Evolutionary conservation across 2,888 invertebrate species (phyloP).

Genomic region (Trypoxylon attenuatum): DNA sequence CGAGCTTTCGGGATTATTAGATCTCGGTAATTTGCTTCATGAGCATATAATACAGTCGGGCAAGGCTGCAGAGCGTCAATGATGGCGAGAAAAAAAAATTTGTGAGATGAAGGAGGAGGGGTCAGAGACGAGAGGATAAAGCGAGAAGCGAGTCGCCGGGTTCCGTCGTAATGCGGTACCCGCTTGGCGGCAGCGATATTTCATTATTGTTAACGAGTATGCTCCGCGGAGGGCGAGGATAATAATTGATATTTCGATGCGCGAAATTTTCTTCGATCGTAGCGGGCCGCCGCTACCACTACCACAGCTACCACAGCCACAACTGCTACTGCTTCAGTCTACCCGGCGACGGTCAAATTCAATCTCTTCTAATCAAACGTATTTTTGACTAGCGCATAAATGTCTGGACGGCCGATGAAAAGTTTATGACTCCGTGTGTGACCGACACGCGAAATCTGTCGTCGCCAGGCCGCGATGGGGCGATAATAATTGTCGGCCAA

Average conservation of each 20-base stretch:
- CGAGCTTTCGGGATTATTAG: slow-evolving; percentile 30
- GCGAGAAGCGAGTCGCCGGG: slow-evolving; percentile 9
- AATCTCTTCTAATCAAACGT: slow-evolving; percentile 49
- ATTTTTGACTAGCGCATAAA: slow-evolving; percentile 46
- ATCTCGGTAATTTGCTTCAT: slow-evolving; percentile 32
- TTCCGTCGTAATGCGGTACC: not conserved
- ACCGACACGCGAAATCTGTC: not conserved
- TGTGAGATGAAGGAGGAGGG: not conserved
- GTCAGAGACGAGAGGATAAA: slow-evolving; percentile 9
- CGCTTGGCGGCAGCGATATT: slow-evolving; percentile 29
- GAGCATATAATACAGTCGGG: too few species aligned
- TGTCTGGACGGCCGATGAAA: slow-evolving; percentile 40
- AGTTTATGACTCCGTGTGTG: slow-evolving; percentile 27
- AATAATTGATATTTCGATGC: slow-evolving; percentile 53
- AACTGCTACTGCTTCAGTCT: too few species aligned
- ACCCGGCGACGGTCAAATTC: slow-evolving; percentile 47
- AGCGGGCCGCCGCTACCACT: not conserved
- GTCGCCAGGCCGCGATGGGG: too few species aligned
- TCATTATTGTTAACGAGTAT: slow-evolving; percentile 44
- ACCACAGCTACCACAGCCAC: too few species aligned
- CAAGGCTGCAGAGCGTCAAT: too few species aligned
- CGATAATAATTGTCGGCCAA: too few species aligned
- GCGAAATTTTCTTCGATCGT: slow-evolving; percentile 29
- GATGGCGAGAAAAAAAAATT: too few species aligned
- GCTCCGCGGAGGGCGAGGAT: slow-evolving; percentile 25